Evolutionary conservation across 1,140 invertebrate genomes (phyloP), one percentile per base, ranked within the genome.

Genomic region (Drosophila ficusphila): DNA sequence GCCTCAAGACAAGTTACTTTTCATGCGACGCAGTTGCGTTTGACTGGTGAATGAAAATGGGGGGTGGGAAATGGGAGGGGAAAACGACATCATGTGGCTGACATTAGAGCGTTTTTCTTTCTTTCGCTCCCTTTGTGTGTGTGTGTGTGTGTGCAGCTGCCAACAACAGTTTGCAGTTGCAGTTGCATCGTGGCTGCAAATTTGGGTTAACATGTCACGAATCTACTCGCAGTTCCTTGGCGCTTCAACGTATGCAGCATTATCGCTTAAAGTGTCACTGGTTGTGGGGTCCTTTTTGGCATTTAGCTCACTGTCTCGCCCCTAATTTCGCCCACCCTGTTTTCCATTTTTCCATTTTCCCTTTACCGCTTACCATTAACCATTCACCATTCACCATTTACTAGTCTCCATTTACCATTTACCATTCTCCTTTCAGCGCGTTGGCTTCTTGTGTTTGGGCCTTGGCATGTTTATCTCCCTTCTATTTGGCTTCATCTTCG

Each of bases 401-500:
- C n/a, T n/a, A n/a, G n/a, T n/a, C n/a, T n/a, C n/a, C n/a, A n/a
- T 14, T 11, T 31, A 23, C 21, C 11, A 16, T 49, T 33, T 39
- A n/a, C n/a, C n/a, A n/a, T 33, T 54, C 14, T 58, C 23, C 31
- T 91, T 95, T 1, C 92, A 95, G 36, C 92, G 92, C 52, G 93
- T 94, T 56, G 96, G 96, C 6, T 92, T 96, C 0, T 93, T 94
- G 34, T 95, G 94, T 67, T 92, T 97, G 47, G 81, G 94, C 3
- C 89, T 95, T 4, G 96, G 96, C 3, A 95, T 97, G 90, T 91
- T 94, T 0, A 76, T 96, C 3, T 97, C 96, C 11, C 92, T 96
- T 25, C 39, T 95, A 0, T 95, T 95, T 91, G 96, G 96, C 9
- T 96, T 97, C 81, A 92, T 96, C 47, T 96, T 96, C 78, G 96